Percentiles rank a stretch among this genome's conserved stretches.
phyloP scores from a whole-genome alignment of 2,113 vertebrate species.

The Podarcis raffonei region DNA sequence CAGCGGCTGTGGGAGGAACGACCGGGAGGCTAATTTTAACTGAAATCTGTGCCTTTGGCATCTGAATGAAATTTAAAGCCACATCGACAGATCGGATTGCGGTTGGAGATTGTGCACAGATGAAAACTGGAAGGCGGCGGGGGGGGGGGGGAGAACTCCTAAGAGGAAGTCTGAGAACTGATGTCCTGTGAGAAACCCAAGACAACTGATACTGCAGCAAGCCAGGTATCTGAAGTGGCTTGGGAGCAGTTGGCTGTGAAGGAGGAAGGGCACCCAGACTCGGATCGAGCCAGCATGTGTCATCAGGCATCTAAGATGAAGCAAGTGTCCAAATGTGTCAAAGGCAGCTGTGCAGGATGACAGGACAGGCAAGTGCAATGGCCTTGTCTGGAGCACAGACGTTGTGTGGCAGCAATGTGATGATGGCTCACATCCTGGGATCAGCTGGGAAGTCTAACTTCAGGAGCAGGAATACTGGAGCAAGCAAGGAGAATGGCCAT shows the following conservation, averaged over 20 bases:
- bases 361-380: neutral
- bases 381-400: neutral
- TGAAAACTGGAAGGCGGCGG: neutral
- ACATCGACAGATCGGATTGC: neutral
- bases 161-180: neutral
- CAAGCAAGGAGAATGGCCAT: no score
- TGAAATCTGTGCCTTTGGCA: conserved; percentile 11
- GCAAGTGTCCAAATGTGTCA: neutral
- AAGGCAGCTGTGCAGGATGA: conserved; percentile 18
- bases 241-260: neutral
- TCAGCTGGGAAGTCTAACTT: neutral
- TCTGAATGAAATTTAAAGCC: neutral
- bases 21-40: conserved; percentile 50
- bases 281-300: neutral
- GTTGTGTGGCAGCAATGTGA: neutral
- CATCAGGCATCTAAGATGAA: conserved; percentile 5
- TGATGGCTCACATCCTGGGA: no score
- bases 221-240: neutral
- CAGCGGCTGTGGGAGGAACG: neutral
- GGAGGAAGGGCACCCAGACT: neutral
- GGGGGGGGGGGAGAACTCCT: neutral
- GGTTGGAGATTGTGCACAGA: accelerated
- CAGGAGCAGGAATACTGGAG: neutral
- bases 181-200: neutral
- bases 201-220: conserved; percentile 36